phyloP scores from a whole-genome alignment of 2,888 invertebrate species.

The Dicranocentrus wangi region DNA sequence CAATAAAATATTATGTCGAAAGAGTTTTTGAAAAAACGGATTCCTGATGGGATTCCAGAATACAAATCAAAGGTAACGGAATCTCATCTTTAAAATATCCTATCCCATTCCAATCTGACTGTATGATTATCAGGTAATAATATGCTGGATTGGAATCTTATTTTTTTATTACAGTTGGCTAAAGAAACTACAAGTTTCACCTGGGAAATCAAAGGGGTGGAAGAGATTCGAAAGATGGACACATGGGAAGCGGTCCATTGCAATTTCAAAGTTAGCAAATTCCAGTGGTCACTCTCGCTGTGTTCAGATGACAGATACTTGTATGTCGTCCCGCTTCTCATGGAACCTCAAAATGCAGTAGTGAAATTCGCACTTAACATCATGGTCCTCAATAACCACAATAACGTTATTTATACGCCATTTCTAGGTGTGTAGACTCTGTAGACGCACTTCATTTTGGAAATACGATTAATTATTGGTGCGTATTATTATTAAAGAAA shows the following conservation, averaged over 20 bases:
- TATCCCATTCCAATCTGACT: no score
- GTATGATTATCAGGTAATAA: no score
- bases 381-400: conserved; percentile 48
- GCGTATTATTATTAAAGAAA: no score
- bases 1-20: conserved; percentile 2
- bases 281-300: conserved; percentile 44
- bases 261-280: conserved; percentile 51
- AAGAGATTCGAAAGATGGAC: conserved; percentile 34
- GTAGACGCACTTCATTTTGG: no score
- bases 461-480: no score
- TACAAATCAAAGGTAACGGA: conserved; percentile 48
- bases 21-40: conserved; percentile 18
- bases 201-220: conserved; percentile 59
- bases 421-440: not conserved
- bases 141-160: no score
- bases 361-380: conserved; percentile 50
- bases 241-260: conserved; percentile 53
- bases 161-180: conserved; percentile 46
- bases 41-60: conserved; percentile 43
- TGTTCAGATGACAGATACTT: conserved; percentile 36
- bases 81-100: no score
- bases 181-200: conserved; percentile 51
- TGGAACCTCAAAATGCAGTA: conserved; percentile 48
- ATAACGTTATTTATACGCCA: conserved; percentile 45
- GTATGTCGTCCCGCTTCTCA: conserved; percentile 30